Conservation (phyloP, 2,113 vertebrate species). For the Scalopus aquaticus region DNA sequence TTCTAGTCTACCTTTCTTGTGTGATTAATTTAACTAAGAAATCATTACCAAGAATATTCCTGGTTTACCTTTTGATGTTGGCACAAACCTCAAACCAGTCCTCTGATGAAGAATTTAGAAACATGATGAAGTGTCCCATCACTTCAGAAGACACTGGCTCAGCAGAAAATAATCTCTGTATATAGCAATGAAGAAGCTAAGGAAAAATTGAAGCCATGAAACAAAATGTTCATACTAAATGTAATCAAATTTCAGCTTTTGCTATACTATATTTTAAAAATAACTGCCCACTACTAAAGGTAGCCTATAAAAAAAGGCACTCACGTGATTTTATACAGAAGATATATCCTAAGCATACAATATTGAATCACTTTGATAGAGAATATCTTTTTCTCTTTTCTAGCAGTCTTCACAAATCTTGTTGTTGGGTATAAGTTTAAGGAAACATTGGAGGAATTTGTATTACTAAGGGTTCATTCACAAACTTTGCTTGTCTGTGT, state of each 20-base stretch:
- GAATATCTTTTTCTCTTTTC: slow-evolving; percentile 31
- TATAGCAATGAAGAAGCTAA: not conserved
- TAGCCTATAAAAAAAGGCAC: not conserved
- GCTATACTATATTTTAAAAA: not conserved
- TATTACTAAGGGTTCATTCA: slow-evolving; percentile 54
- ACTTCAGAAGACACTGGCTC: not conserved
- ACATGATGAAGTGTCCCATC: slow-evolving; percentile 15
- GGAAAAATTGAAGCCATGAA: not conserved
- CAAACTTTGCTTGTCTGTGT: slow-evolving; percentile 43
- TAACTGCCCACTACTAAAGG: not conserved
- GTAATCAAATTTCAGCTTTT: not conserved
- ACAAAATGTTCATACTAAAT: not conserved
- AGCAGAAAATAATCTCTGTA: not conserved
- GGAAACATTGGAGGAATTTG: not conserved
- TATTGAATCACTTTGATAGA: not conserved
- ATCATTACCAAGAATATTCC: slow-evolving; percentile 25
- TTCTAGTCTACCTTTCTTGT: not conserved
- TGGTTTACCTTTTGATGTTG: slow-evolving; percentile 65
- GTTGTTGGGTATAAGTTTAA: not conserved
- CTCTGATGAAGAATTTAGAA: slow-evolving; percentile 32
- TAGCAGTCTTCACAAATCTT: not conserved
- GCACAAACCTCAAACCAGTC: not conserved
- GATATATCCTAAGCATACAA: not conserved
- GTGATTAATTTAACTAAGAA: not conserved
- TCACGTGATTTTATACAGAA: slow-evolving; percentile 13